Evolutionary conservation across 2,888 invertebrate genomes (phyloP).

Genomic region (Polyommatus icarus): DNA sequence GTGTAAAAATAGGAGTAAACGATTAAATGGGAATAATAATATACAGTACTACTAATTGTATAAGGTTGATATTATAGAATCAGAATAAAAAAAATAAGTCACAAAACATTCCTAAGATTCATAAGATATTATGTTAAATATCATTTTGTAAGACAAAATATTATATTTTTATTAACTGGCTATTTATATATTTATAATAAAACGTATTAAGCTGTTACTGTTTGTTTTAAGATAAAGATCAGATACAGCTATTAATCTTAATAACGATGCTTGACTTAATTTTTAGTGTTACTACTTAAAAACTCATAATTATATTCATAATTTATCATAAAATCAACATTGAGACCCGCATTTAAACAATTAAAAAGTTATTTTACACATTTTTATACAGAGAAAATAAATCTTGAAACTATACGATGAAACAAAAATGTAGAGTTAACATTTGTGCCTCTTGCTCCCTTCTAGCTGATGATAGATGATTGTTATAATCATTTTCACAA

Average conservation of each 20-base stretch:
- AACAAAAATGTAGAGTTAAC: not conserved
- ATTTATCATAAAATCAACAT: constrained; percentile 12
- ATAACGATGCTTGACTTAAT: not conserved
- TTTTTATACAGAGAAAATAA: not conserved
- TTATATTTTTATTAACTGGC: not conserved
- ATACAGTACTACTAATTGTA: too few relatives aligned
- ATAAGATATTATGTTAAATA: too few relatives aligned
- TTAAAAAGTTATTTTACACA: not conserved
- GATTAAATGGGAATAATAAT: too few relatives aligned
- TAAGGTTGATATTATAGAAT: too few relatives aligned
- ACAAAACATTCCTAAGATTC: too few relatives aligned
- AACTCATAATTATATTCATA: not conserved
- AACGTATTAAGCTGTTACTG: not conserved
- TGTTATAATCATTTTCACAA: too few relatives aligned
- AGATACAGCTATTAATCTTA: not conserved
- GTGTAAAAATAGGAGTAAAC: too few relatives aligned
- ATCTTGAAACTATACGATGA: not conserved
- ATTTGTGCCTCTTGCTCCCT: too few relatives aligned
- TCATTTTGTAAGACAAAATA: not conserved
- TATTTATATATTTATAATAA: not conserved
- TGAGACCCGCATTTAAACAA: not conserved
- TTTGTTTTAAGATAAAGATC: not conserved
- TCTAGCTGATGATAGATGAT: too few relatives aligned
- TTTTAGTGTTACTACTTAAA: not conserved
- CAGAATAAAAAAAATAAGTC: too few relatives aligned